Conservation (phyloP, 2,888 invertebrate species). For the Phlogophora meticulosa region DNA sequence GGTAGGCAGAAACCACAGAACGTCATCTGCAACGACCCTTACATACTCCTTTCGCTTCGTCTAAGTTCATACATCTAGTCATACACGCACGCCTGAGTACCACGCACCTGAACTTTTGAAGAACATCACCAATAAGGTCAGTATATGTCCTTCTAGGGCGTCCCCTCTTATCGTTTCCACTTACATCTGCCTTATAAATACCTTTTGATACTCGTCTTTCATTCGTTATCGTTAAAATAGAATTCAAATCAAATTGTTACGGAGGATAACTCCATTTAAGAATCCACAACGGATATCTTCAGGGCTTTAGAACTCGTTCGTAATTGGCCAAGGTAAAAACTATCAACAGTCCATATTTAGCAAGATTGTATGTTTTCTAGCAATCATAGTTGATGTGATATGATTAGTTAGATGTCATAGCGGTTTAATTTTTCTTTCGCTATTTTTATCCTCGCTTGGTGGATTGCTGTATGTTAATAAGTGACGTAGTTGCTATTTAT, state of each 20-base stretch:
- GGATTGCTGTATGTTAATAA: background rate
- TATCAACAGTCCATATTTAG: constrained; percentile 48
- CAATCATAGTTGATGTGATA: constrained; percentile 51
- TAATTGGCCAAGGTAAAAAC: constrained; percentile 50
- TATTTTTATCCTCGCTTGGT: constrained; percentile 26
- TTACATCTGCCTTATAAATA: too few relatives aligned
- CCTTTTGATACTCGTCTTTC: too few relatives aligned
- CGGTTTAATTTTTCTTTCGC: constrained; percentile 56
- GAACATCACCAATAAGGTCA: too few relatives aligned
- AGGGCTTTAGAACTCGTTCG: constrained; percentile 32
- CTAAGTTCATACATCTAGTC: too few relatives aligned
- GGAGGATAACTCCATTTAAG: constrained; percentile 34
- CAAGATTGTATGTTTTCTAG: constrained; percentile 58
- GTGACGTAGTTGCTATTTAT: background rate
- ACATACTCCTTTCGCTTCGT: too few relatives aligned
- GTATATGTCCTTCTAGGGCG: too few relatives aligned
- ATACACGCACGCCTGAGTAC: too few relatives aligned
- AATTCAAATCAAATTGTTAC: constrained; percentile 30
- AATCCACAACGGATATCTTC: constrained; percentile 34
- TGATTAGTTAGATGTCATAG: constrained; percentile 46
- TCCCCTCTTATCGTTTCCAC: too few relatives aligned
- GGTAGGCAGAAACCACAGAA: too few relatives aligned
- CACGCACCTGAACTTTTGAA: too few relatives aligned
- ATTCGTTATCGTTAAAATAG: constrained; percentile 1
- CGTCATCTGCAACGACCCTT: too few relatives aligned